Evolutionary conservation across 2,888 invertebrate species (phyloP).

Genomic region (Amphiduros pacificus): DNA sequence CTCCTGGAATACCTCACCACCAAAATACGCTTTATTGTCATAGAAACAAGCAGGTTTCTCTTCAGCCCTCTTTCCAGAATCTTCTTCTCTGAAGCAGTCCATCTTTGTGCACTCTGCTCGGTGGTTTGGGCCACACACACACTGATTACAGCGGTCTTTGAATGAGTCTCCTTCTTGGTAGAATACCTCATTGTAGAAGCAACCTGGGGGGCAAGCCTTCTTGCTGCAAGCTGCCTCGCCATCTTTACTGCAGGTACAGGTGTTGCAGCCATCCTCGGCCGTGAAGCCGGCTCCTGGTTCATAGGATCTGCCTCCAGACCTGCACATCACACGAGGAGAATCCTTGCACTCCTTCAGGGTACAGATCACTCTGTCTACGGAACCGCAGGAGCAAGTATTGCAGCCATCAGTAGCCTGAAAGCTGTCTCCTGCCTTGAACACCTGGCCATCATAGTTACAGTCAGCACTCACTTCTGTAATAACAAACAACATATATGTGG

Average conservation of each 20-base stretch:
- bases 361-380: neutral
- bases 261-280: neutral
- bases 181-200: neutral
- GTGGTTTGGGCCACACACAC: neutral
- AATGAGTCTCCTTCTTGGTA: neutral
- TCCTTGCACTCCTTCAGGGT: neutral
- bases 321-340: too few species aligned
- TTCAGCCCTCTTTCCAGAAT: too few species aligned
- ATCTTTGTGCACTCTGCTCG: neutral
- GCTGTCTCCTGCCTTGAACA: too few species aligned
- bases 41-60: too few species aligned
- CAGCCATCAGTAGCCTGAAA: too few species aligned
- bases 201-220: neutral
- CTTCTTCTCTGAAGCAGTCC: too few species aligned
- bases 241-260: neutral
- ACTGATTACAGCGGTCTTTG: neutral
- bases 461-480: too few species aligned
- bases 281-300: neutral
- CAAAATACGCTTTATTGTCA: too few species aligned
- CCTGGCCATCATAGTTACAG: too few species aligned
- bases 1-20: neutral
- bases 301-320: neutral
- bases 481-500: too few species aligned
- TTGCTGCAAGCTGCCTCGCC: neutral
- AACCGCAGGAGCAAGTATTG: neutral